Evolutionary conservation across 2,113 vertebrate genomes (phyloP), one percentile per base, ranked within the genome.

Genomic region (Cairina moschata): DNA sequence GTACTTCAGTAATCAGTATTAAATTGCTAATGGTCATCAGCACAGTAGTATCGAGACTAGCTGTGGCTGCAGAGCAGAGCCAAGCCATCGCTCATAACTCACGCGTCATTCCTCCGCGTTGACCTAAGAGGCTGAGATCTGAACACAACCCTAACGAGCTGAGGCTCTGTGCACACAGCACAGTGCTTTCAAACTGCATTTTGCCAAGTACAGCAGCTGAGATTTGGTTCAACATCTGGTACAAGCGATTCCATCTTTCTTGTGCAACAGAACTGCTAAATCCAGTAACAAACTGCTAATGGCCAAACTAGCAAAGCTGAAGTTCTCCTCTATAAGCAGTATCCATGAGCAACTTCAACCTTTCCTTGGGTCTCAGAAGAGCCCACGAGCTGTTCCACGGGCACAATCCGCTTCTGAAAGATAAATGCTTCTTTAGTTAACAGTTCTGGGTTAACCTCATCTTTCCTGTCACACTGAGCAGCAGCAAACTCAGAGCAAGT

Each of bases 151-250:
- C 63, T 50, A 14, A 46, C 1, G 2, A 86, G 34, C 29, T 50
- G 7, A 6, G 1, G 1, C 7, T 6, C 11, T 4, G 3, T 1
- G 29, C 32, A 15, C 2, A 4, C 4, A 13, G 60, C 28, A 13
- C 0, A 4, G 23, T 15, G 40, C 94, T 81, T 42, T 44, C 60
- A 81, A 94, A 88, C 3, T 3, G 3, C 6, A 5, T 26, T 62
- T 36, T 42, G 52, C 55, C 52, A 55, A 59, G 74, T 0, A 1
- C 3, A 72, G 38, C 14, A 52, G 60, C 0, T 34, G 9, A 34
- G 71, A 78, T 32, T 8, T 18, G 9, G n/a, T 7, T 74, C 38
- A 84, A 54, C 42, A 75, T 16, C 72, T 81, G 38, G 26, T 20
- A 48, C 18, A 6, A 69, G 29, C 0, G 9, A 82, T 36, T 60